These are phyloP conservation scores for Hipparchia semele DNA, from an alignment of 2,888 invertebrate species.

Conservation along the genomic window DNA sequence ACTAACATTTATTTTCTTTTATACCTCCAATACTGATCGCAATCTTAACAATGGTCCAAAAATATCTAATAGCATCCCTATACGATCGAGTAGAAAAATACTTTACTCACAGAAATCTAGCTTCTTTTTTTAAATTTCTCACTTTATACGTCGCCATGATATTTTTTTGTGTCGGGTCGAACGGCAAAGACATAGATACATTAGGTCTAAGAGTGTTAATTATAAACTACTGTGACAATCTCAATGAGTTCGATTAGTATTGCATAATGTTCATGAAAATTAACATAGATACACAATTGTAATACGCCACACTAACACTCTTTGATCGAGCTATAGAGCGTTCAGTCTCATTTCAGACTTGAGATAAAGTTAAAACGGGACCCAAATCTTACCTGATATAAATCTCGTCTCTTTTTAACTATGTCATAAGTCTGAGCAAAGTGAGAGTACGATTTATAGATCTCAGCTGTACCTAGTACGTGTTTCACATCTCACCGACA, in stretches of 20 bases:
- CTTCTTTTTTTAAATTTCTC: conserved; percentile 56
- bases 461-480: no score
- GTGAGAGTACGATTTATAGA: no score
- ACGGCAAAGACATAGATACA: conserved; percentile 59
- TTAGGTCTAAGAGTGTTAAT: conserved; percentile 78
- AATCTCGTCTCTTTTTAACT: no score
- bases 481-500: no score
- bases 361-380: no score
- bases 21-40: conserved; percentile 76
- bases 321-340: not conserved
- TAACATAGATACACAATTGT: not conserved
- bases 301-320: not conserved
- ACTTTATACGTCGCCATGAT: conserved; percentile 52
- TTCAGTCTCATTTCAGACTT: no score
- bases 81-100: conserved; percentile 82
- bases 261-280: conserved; percentile 70
- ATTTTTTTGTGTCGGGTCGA: conserved; percentile 54
- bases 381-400: no score
- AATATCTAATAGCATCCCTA: conserved; percentile 81
- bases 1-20: conserved; percentile 66
- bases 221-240: conserved; percentile 74
- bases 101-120: conserved; percentile 74
- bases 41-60: conserved; percentile 83
- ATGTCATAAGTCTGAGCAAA: no score
- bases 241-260: conserved; percentile 61